These are phyloP conservation scores for Baronia brevicornis DNA, from an alignment of 2,888 invertebrate genomes.

Conservation along the genomic window DNA sequence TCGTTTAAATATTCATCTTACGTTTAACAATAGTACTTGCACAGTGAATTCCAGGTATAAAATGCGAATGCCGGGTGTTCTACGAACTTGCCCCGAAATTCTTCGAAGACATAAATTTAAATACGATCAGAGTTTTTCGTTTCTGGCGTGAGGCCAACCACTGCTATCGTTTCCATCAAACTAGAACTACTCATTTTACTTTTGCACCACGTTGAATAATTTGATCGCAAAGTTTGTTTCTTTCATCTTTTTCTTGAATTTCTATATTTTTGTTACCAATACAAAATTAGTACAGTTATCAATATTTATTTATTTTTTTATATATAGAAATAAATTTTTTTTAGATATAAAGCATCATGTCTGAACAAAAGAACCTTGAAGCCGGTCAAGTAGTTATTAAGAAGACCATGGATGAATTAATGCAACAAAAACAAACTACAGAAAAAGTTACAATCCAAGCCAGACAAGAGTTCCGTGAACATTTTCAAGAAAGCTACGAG, in stretches of 20 bases:
- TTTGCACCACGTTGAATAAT: slow-evolving; percentile 38
- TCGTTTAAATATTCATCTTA: slow-evolving; percentile 3
- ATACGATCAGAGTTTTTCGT: slow-evolving; percentile 48
- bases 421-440: slow-evolving; percentile 55
- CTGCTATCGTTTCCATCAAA: slow-evolving; percentile 57
- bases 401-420: slow-evolving; percentile 63
- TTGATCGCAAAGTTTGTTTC: slow-evolving; percentile 26
- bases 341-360: slow-evolving; percentile 46
- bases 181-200: slow-evolving; percentile 38
- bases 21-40: slow-evolving; percentile 19
- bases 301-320: neutral
- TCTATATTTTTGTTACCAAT: slow-evolving; percentile 16
- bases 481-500: slow-evolving; percentile 64
- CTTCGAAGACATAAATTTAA: slow-evolving; percentile 55
- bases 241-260: slow-evolving; percentile 11
- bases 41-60: slow-evolving; percentile 11
- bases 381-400: slow-evolving; percentile 67
- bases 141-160: slow-evolving; percentile 49
- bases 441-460: slow-evolving; percentile 64
- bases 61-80: slow-evolving; percentile 11
- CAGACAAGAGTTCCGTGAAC: slow-evolving; percentile 67
- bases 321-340: neutral
- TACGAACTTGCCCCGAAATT: slow-evolving; percentile 31
- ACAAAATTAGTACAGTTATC: neutral
- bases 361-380: slow-evolving; percentile 55